Percentiles rank a stretch among this genome's conserved stretches.
Conservation (phyloP, 2,888 invertebrate genomes). For the Smittia aterrima region DNA sequence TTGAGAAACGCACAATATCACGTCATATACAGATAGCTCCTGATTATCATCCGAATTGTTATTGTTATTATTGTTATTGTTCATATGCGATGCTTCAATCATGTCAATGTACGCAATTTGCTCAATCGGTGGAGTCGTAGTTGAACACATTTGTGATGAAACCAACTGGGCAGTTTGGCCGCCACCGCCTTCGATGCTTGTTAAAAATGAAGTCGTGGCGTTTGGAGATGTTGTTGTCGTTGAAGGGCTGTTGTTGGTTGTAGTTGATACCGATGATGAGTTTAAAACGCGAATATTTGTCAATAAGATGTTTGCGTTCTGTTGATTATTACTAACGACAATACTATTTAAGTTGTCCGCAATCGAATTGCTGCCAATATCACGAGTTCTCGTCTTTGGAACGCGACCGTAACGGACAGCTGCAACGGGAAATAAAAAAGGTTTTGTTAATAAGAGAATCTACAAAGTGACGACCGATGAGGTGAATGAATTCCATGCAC, state of each 20-base stretch:
- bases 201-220: slow-evolving; percentile 49
- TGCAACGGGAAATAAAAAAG: slow-evolving; percentile 54
- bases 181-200: slow-evolving; percentile 42
- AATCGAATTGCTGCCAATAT: slow-evolving; percentile 59
- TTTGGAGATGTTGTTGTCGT: slow-evolving; percentile 49
- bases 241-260: slow-evolving; percentile 51
- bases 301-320: slow-evolving; percentile 42
- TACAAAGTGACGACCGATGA: not conserved
- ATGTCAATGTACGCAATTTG: slow-evolving; percentile 42
- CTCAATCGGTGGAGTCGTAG: slow-evolving; percentile 40
- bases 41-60: slow-evolving; percentile 43
- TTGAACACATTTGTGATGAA: slow-evolving; percentile 41
- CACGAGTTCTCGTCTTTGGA: slow-evolving; percentile 88
- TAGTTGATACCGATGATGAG: not conserved
- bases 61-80: slow-evolving; percentile 46
- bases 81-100: slow-evolving; percentile 45
- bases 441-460: slow-evolving; percentile 31
- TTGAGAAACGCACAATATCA: slow-evolving; percentile 74
- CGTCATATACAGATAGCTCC: slow-evolving; percentile 71
- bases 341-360: slow-evolving; percentile 45
- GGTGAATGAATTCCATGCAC: slow-evolving; percentile 5
- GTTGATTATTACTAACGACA: slow-evolving; percentile 43
- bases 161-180: slow-evolving; percentile 29
- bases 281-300: slow-evolving; percentile 54
- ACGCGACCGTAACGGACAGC: slow-evolving; percentile 96